A percentile compares a stretch with the other conserved stretches of the same genome.
Evolutionary conservation across 2,888 invertebrate species (phyloP).

Genomic region (Chalcis sispes): DNA sequence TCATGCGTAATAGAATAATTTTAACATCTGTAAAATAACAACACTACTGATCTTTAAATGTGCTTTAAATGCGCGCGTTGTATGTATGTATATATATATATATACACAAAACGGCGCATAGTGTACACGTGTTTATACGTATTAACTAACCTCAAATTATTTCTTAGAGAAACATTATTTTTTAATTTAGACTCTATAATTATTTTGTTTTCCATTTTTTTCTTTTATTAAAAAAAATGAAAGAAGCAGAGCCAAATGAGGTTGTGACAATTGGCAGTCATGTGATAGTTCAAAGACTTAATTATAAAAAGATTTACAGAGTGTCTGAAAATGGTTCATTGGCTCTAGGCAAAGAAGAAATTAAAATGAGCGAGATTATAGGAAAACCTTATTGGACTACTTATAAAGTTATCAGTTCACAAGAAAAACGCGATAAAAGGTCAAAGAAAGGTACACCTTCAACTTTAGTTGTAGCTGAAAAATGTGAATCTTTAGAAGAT

Average conservation of each 20-base stretch:
- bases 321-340: conserved; percentile 81
- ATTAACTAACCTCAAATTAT: conserved; percentile 38
- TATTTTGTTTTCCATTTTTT: conserved; percentile 22
- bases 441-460: conserved; percentile 55
- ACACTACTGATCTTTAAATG: too few relatives aligned
- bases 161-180: neutral
- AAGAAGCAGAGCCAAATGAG: conserved; percentile 63
- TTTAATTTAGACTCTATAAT: neutral
- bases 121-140: neutral
- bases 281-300: conserved; percentile 86
- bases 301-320: conserved; percentile 87
- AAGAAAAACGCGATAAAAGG: conserved; percentile 17
- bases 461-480: conserved; percentile 76
- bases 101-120: too few relatives aligned
- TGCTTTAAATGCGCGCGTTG: too few relatives aligned
- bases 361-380: conserved; percentile 82
- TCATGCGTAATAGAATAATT: too few relatives aligned
- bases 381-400: conserved; percentile 85
- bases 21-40: too few relatives aligned
- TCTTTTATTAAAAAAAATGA: conserved; percentile 25
- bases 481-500: conserved; percentile 80
- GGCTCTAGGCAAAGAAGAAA: conserved; percentile 83
- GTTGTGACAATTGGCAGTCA: conserved; percentile 83
- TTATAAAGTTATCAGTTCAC: conserved; percentile 82
- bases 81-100: too few relatives aligned